Conservation (phyloP, 2,888 invertebrate species). For the Nezara viridula region DNA sequence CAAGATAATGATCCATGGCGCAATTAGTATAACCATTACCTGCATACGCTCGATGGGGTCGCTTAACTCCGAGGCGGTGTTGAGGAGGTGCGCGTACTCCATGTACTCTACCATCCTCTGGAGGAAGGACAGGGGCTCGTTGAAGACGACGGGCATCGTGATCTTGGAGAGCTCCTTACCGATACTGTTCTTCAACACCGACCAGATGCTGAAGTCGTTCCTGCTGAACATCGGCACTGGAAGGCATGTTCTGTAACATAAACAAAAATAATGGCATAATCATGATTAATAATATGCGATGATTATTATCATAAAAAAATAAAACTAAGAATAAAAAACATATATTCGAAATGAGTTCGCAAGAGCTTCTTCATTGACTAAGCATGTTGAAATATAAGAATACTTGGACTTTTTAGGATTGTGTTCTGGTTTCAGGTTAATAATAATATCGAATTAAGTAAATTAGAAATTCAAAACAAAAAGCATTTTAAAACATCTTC, state of each 20-base stretch:
- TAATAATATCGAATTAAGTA: too few species aligned
- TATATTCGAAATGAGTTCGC: too few species aligned
- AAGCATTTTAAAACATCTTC: too few species aligned
- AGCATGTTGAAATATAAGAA: too few species aligned
- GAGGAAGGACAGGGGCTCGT: constrained; percentile 95
- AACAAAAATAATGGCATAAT: background rate
- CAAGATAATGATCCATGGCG: background rate
- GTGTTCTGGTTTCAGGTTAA: too few species aligned
- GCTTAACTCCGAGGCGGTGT: constrained; percentile 81
- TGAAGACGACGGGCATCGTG: constrained; percentile 96
- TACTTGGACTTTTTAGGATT: too few species aligned
- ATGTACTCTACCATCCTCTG: constrained; percentile 95
- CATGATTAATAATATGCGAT: too few species aligned
- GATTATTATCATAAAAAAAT: too few species aligned
- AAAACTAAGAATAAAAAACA: too few species aligned
- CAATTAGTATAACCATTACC: constrained; percentile 67
- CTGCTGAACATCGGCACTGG: constrained; percentile 82
- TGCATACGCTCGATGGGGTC: constrained; percentile 89
- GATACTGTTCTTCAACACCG: constrained; percentile 90
- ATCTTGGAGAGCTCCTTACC: constrained; percentile 95
- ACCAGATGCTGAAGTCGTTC: constrained; percentile 90
- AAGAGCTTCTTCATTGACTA: too few species aligned
- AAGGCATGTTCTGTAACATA: constrained; percentile 74
- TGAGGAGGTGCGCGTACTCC: constrained; percentile 86
- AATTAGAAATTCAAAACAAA: too few species aligned